Evolutionary conservation across 2,888 invertebrate species (phyloP).

Genomic region (Rhingia campestris): DNA sequence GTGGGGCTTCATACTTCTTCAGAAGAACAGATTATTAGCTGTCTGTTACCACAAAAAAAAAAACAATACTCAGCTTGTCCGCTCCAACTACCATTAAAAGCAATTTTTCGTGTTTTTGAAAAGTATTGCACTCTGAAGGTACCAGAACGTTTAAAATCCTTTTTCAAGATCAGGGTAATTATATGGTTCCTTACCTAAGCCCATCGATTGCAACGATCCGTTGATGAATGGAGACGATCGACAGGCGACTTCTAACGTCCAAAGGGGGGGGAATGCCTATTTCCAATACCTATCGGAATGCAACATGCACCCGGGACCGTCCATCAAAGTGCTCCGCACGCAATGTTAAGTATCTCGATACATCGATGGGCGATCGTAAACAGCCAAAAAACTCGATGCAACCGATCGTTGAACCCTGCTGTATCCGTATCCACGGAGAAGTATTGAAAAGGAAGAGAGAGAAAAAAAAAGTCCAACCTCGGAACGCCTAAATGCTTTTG

Average conservation of each 20-base stretch:
- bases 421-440: constrained; percentile 3
- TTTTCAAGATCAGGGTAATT: constrained; percentile 56
- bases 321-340: constrained; percentile 62
- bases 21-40: constrained; percentile 46
- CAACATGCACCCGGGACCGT: constrained; percentile 52
- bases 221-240: not conserved
- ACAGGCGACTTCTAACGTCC: constrained; percentile 31
- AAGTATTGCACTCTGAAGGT: constrained; percentile 12
- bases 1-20: constrained; percentile 30
- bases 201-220: constrained; percentile 21
- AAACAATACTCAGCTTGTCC: not conserved
- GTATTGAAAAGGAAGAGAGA: constrained; percentile 15
- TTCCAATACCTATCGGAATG: not conserved
- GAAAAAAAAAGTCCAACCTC: constrained; percentile 42
- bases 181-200: constrained; percentile 26
- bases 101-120: constrained; percentile 12
- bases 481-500: constrained; percentile 67
- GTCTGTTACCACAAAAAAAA: constrained; percentile 33
- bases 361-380: constrained; percentile 59
- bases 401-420: constrained; percentile 59
- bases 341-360: constrained; percentile 53
- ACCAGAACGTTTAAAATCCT: constrained; percentile 31
- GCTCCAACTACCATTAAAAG: constrained; percentile 6
- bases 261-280: constrained; percentile 4
- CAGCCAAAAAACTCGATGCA: constrained; percentile 65